These are phyloP conservation scores for Drosophila multiciliata DNA, from an alignment of 2,888 invertebrate genomes.

Conservation along the genomic window DNA sequence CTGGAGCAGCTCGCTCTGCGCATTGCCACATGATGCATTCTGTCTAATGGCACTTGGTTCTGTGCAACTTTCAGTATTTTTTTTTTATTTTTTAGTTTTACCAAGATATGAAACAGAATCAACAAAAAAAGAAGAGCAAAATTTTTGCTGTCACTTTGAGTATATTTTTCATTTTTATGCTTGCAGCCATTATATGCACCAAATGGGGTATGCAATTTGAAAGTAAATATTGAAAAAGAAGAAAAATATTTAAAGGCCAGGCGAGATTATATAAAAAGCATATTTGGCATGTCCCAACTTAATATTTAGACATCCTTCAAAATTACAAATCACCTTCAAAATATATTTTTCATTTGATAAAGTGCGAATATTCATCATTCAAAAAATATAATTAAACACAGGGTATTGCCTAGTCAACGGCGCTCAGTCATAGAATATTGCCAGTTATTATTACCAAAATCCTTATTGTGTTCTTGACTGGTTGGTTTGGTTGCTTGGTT, in stretches of 20 bases:
- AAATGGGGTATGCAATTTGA: not conserved
- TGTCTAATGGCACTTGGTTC: slow-evolving; percentile 24
- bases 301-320: not conserved
- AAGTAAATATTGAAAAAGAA: not conserved
- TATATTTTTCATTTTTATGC: slow-evolving; percentile 67
- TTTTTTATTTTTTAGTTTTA: slow-evolving; percentile 8
- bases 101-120: slow-evolving; percentile 47
- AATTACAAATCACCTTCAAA: not conserved
- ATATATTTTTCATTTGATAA: too few relatives aligned
- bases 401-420: slow-evolving; percentile 1
- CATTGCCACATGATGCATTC: slow-evolving; percentile 46
- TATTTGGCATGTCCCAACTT: not conserved
- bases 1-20: slow-evolving; percentile 15
- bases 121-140: slow-evolving; percentile 54
- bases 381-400: not conserved
- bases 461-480: slow-evolving; percentile 46
- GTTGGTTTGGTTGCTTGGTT: slow-evolving; percentile 17
- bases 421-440: not conserved
- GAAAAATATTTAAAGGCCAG: not conserved
- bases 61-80: slow-evolving; percentile 42
- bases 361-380: not conserved
- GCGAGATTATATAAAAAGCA: not conserved
- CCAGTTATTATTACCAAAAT: slow-evolving; percentile 51
- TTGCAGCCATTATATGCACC: not conserved
- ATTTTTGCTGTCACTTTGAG: slow-evolving; percentile 74